Conservation (phyloP, 1,140 invertebrate genomes). For the Calephelis virginiensis region DNA sequence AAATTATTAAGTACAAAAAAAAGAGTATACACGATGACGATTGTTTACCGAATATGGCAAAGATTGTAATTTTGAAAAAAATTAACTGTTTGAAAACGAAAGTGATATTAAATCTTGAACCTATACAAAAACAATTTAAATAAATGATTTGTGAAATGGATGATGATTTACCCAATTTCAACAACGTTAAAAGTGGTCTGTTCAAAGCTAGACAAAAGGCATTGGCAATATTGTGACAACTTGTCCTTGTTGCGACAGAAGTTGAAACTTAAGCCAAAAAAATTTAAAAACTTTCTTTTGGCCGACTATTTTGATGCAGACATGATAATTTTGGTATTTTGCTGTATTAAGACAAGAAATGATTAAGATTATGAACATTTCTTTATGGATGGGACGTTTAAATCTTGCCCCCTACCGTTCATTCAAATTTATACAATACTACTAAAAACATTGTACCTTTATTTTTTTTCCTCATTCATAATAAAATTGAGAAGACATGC, state of each 20-base stretch:
- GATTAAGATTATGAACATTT: conserved; percentile 13
- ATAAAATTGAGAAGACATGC: background rate
- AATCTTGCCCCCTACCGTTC: conserved; percentile 11
- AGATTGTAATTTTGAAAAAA: conserved; percentile 8
- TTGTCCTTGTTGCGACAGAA: background rate
- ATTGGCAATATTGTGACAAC: background rate
- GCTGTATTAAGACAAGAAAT: background rate
- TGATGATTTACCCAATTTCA: background rate
- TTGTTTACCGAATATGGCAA: conserved; percentile 9
- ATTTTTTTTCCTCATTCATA: background rate
- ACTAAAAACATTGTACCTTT: conserved; percentile 17
- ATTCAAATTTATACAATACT: conserved; percentile 17
- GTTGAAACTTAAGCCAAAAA: background rate
- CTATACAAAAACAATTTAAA: conserved; percentile 2
- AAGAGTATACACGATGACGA: conserved; percentile 2
- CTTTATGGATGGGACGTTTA: conserved; percentile 17
- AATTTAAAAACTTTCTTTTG: conserved; percentile 1
- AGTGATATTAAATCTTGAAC: conserved; percentile 1
- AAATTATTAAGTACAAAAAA: conserved; percentile 17
- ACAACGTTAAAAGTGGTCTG: conserved; percentile 2
- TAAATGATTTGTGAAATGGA: conserved; percentile 1
- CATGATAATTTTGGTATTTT: conserved; percentile 16
- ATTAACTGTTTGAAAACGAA: conserved; percentile 4
- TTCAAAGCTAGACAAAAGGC: background rate
- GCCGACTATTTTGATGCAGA: conserved; percentile 10